Evolutionary conservation across 2,113 vertebrate species (phyloP), one percentile per base, ranked within the genome.

Genomic region (Amphiprion ocellaris): DNA sequence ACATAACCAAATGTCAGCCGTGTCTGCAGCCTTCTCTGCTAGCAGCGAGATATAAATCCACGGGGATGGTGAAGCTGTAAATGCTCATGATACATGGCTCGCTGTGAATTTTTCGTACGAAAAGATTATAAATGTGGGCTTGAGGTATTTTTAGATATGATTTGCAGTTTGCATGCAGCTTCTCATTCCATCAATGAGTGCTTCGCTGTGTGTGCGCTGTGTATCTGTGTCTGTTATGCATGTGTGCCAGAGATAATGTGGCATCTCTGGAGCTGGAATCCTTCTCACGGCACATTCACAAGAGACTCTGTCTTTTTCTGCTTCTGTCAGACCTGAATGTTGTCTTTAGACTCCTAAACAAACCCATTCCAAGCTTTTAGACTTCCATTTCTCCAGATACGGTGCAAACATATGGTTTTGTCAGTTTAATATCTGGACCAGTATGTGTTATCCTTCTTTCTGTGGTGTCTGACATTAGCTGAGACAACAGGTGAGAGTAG

Each of bases 1-100:
- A 73, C 82, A 86, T 69, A 84, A 92, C 81, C 87, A 69, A 91
- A 89, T 76, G 77, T 86, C 81, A 73, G 74, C 69, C 77, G 46
- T 72, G 78, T 87, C 74, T 87, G 73, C 58, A 77, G 80, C 47
- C 14, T 56, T 74, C 62, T 59, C 74, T 80, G 47, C 52, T 41
- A 16, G 66, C 55, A 23, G 12, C 49, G 56, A 28, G 56, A 86
- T 44, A 82, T 88, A 83, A 85, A 90, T 89, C 81, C 79, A 30
- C 52, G 52, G 33, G 10, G 54, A 58, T 17, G 72, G 52, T 16
- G 44, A 70, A 59, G 63, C 69, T 82, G 28, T 53, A 33, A 62
- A 60, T 46, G 62, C 33, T 66, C 11, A 10, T 61, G 70, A 70
- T 77, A 14, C 37, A 61, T 56, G 19, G 23, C 52, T 47, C 26